Conservation (phyloP, 2,113 vertebrate genomes). For the Orientallactaga bullata region DNA sequence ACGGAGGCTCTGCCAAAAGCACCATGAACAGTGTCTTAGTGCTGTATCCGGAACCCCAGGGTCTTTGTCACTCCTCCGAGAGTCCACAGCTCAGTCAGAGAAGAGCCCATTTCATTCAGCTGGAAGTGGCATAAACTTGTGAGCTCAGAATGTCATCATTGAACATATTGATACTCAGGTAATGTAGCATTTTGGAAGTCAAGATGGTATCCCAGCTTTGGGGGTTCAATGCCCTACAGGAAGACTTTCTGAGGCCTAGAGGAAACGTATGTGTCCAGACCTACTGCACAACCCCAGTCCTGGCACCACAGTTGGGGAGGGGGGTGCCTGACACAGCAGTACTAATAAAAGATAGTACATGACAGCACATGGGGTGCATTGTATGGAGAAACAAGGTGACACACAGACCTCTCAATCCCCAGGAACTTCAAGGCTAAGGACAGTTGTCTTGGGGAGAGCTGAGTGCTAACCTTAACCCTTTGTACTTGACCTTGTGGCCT, state of each 20-base stretch:
- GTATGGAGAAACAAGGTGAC: background rate
- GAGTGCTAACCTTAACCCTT: background rate
- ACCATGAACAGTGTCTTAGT: background rate
- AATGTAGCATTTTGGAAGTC: background rate
- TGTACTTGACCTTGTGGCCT: background rate
- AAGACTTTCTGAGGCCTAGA: background rate
- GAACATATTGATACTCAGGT: rapidly evolving
- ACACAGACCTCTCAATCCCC: background rate
- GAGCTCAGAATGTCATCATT: background rate
- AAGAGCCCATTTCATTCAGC: background rate
- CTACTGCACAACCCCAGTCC: background rate
- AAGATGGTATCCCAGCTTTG: background rate
- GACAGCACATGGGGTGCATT: rapidly evolving
- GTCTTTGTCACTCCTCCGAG: background rate
- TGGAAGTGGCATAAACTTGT: background rate
- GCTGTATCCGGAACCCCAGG: background rate
- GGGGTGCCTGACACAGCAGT: background rate
- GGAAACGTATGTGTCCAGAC: background rate
- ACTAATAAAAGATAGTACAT: background rate
- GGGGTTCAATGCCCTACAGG: background rate
- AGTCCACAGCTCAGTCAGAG: background rate
- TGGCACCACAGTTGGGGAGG: background rate
- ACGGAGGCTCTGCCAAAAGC: background rate
- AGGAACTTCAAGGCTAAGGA: background rate
- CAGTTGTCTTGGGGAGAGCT: background rate